Evolutionary conservation across 2,888 invertebrate species (phyloP).

Genomic region (Agonopterix heracliana): DNA sequence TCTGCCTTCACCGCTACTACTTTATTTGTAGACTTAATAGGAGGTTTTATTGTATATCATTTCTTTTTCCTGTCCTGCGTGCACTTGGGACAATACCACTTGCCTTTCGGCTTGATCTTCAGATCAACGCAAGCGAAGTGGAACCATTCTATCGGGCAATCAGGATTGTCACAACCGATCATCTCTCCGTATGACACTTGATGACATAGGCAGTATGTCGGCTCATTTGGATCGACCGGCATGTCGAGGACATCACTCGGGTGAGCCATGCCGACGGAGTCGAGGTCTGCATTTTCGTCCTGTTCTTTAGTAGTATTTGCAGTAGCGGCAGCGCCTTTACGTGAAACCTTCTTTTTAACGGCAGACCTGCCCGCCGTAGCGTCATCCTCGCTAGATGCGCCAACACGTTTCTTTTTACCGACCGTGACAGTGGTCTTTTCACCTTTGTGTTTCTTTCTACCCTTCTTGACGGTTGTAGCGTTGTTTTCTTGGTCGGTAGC

Average conservation of each 20-base stretch:
- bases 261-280: slow-evolving; percentile 80
- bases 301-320: slow-evolving; percentile 56
- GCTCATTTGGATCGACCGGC: slow-evolving; percentile 98
- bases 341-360: slow-evolving; percentile 61
- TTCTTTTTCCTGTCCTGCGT: slow-evolving; percentile 87
- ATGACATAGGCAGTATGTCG: slow-evolving; percentile 98
- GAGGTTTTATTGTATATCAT: slow-evolving; percentile 69
- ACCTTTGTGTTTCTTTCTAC: slow-evolving; percentile 64
- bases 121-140: slow-evolving; percentile 96
- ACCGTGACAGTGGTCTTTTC: slow-evolving; percentile 54
- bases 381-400: slow-evolving; percentile 72
- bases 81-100: slow-evolving; percentile 97
- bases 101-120: slow-evolving; percentile 94
- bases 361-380: slow-evolving; percentile 53
- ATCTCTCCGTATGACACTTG: slow-evolving; percentile 98
- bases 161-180: slow-evolving; percentile 97
- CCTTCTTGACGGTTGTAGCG: slow-evolving; percentile 62
- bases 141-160: slow-evolving; percentile 95
- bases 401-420: slow-evolving; percentile 73
- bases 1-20: slow-evolving; percentile 59
- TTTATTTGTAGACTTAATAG: slow-evolving; percentile 52
- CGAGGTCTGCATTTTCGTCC: slow-evolving; percentile 67
- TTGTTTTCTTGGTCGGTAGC: slow-evolving; percentile 64
- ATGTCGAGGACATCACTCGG: slow-evolving; percentile 93
- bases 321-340: slow-evolving; percentile 53